Percentiles rank a stretch among this genome's conserved stretches.
Evolutionary conservation across 2,113 vertebrate species (phyloP).

Genomic region (Clupea harengus): DNA sequence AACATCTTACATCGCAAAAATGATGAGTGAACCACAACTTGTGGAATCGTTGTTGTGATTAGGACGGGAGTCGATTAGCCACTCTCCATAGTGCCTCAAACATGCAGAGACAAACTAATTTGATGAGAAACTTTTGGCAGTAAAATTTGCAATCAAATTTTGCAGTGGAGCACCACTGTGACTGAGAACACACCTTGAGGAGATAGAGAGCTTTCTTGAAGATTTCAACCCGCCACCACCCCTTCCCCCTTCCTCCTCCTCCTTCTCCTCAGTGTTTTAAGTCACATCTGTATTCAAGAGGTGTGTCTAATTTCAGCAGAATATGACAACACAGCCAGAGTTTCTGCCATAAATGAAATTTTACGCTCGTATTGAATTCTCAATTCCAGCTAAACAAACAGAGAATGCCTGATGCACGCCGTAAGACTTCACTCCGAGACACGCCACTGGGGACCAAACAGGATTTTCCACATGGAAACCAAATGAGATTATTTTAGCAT

Average conservation of each 20-base stretch:
- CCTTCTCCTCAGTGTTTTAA: neutral
- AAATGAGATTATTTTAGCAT: slow-evolving; percentile 26
- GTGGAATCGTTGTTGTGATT: no score
- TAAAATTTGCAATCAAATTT: neutral
- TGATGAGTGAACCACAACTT: no score
- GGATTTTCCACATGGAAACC: slow-evolving; percentile 33
- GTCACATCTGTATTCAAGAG: neutral
- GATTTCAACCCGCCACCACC: neutral
- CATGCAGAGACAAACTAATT: neutral
- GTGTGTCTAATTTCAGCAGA: slow-evolving; percentile 12
- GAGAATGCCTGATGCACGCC: neutral
- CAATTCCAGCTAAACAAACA: slow-evolving; percentile 28
- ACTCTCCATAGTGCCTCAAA: neutral
- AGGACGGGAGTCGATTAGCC: neutral
- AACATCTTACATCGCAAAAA: no score
- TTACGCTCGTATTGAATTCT: slow-evolving; percentile 26
- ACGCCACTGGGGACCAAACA: slow-evolving; percentile 9
- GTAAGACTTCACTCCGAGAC: slow-evolving; percentile 24
- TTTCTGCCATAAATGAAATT: slow-evolving; percentile 32
- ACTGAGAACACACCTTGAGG: neutral
- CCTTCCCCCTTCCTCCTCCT: neutral
- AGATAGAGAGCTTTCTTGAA: neutral
- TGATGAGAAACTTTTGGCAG: neutral
- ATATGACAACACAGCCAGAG: slow-evolving; percentile 27
- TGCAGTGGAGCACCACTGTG: neutral